These are phyloP conservation scores for Crepidodera aurea DNA, from an alignment of 2,888 invertebrate genomes.

Conservation along the genomic window DNA sequence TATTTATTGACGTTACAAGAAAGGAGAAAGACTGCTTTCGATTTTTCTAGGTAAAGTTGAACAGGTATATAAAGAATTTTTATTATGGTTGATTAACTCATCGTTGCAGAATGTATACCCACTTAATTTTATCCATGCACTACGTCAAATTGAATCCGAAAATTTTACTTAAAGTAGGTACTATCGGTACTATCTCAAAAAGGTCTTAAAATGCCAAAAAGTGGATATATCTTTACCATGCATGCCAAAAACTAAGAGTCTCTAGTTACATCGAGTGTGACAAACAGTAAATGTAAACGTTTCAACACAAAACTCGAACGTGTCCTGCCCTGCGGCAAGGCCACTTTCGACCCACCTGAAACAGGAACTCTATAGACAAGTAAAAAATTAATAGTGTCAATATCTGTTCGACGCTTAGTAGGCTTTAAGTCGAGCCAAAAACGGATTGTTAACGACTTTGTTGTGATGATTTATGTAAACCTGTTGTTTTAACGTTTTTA, in stretches of 20 bases:
- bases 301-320: not conserved
- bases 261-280: no score
- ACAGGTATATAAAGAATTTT: constrained; percentile 1
- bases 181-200: no score
- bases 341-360: constrained; percentile 23
- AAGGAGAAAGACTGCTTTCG: not conserved
- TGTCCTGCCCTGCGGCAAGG: constrained; percentile 19
- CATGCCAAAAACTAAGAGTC: no score
- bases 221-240: no score
- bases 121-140: no score
- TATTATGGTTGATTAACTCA: not conserved
- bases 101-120: no score
- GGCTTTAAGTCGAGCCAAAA: constrained; percentile 14
- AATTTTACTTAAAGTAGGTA: no score
- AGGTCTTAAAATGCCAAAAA: no score
- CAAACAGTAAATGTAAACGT: not conserved
- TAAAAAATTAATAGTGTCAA: constrained; percentile 14
- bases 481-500: not conserved
- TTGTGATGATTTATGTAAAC: not conserved
- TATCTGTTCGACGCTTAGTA: constrained; percentile 3
- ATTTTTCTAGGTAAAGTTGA: constrained; percentile 5
- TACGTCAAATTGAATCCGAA: no score
- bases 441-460: constrained; percentile 14
- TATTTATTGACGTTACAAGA: constrained; percentile 5
- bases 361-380: constrained; percentile 28